Conservation (phyloP, 64 coral and sea anemone species). For the Pachyseris speciosa region DNA sequence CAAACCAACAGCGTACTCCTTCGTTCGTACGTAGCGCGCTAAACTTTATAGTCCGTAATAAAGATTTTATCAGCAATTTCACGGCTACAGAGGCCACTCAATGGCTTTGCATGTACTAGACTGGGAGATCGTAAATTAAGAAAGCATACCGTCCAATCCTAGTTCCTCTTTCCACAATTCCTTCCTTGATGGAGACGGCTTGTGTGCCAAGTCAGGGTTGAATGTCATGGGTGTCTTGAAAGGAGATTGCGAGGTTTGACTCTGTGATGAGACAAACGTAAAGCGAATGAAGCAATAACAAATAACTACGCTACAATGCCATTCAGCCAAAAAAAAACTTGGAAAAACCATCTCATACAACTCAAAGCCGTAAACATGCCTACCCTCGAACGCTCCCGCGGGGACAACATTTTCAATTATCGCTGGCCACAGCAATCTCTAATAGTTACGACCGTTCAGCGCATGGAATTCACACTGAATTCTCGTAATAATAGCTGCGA, state of each 20-base stretch:
- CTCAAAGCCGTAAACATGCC: background rate
- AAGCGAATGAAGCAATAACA: background rate
- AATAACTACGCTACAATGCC: background rate
- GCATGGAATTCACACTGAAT: no score
- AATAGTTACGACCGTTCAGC: no score
- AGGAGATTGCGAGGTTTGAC: background rate
- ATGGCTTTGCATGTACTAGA: background rate
- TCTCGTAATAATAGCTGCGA: background rate
- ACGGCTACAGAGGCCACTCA: background rate
- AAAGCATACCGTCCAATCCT: conserved; percentile 80
- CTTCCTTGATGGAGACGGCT: conserved; percentile 94
- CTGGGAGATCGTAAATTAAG: background rate
- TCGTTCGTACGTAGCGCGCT: background rate
- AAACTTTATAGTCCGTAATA: background rate
- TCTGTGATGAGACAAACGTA: background rate
- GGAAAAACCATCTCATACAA: background rate
- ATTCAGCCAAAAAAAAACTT: background rate
- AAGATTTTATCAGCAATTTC: background rate
- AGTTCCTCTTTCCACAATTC: conserved; percentile 93
- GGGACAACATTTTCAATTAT: conserved; percentile 12
- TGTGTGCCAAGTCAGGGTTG: conserved; percentile 64
- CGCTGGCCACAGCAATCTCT: no score
- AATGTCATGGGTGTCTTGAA: conserved; percentile 94
- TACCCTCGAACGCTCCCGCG: background rate
- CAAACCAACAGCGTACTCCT: background rate